phyloP scores from a whole-genome alignment of 2,888 invertebrate genomes.

The Phorcus lineatus region DNA sequence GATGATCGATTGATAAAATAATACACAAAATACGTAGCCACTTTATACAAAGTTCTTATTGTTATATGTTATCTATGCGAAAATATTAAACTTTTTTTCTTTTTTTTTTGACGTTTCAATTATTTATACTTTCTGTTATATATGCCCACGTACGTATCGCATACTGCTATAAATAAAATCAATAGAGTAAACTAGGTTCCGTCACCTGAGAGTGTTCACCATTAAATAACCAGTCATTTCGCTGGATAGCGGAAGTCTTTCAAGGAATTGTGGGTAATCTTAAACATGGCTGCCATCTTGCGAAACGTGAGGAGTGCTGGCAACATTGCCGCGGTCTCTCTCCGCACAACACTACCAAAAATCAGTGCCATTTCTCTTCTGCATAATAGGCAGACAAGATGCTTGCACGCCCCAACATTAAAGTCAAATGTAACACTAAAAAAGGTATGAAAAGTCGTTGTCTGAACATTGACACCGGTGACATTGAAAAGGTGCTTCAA shows the following conservation, averaged over 20 bases:
- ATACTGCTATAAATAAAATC: no score
- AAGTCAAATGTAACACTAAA: neutral
- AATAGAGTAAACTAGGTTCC: no score
- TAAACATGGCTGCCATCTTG: conserved; percentile 44
- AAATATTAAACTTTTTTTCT: no score
- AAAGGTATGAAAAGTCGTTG: conserved; percentile 12
- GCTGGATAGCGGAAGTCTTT: neutral
- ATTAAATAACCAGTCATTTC: neutral
- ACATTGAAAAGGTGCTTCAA: neutral
- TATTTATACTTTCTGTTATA: no score
- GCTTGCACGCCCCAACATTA: conserved; percentile 22
- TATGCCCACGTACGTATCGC: no score
- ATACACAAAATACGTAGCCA: no score
- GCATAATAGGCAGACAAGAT: conserved; percentile 30
- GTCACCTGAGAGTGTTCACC: no score
- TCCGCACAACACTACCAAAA: conserved; percentile 38
- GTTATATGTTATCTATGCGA: no score
- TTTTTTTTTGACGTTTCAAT: no score
- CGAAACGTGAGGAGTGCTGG: conserved; percentile 42
- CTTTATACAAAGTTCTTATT: no score
- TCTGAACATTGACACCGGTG: neutral
- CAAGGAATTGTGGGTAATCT: neutral
- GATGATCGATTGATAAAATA: no score
- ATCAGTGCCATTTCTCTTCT: conserved; percentile 34
- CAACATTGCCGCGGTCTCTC: conserved; percentile 31